Percentiles rank a stretch among this genome's conserved stretches.
These are phyloP conservation scores for Agrenia bidenticulata DNA, from an alignment of 2,888 invertebrate genomes.

Conservation along the genomic window DNA sequence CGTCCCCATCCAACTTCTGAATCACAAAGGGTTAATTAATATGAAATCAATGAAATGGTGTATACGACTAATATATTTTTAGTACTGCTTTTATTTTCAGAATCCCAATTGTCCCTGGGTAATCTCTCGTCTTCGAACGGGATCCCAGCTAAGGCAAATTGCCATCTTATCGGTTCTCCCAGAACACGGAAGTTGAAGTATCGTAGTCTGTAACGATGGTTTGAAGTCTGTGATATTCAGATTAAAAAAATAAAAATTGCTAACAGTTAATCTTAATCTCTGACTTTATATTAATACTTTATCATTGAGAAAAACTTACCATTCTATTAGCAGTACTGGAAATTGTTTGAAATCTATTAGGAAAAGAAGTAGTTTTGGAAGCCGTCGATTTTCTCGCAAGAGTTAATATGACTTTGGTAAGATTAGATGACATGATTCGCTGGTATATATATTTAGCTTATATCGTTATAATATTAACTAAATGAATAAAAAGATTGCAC, in stretches of 20 bases:
- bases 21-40: too few species aligned
- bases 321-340: neutral
- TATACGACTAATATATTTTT: too few species aligned
- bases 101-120: constrained; percentile 27
- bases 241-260: too few species aligned
- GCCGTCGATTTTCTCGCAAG: neutral
- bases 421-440: too few species aligned
- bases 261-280: too few species aligned
- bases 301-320: too few species aligned
- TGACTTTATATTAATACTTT: too few species aligned
- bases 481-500: too few species aligned
- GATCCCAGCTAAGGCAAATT: constrained; percentile 33
- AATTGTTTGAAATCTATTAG: neutral
- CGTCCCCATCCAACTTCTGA: constrained; percentile 39
- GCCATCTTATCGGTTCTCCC: constrained; percentile 37
- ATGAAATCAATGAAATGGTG: neutral
- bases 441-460: too few species aligned
- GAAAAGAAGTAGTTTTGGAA: neutral
- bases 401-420: too few species aligned
- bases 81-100: constrained; percentile 12
- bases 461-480: too few species aligned
- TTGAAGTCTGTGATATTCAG: neutral
- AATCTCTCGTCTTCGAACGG: constrained; percentile 37
- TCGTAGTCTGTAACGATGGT: constrained; percentile 19
- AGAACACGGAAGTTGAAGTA: constrained; percentile 35